A percentile compares a stretch with the other conserved stretches of the same genome.
Evolutionary conservation across 2,797 vertebrate genomes (phyloP).

Genomic region (Hemibagrus guttatus): DNA sequence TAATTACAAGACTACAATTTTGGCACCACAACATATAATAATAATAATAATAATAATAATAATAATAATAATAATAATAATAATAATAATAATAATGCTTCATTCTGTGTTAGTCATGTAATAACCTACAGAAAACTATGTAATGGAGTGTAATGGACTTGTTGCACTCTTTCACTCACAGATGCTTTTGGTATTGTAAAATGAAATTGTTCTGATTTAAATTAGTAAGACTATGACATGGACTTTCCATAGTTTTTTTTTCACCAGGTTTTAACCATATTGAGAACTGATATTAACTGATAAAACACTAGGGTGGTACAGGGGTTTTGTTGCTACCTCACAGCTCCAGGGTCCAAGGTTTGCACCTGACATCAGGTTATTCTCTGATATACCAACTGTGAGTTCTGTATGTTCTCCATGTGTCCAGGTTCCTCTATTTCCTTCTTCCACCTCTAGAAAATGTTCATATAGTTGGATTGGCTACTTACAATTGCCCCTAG

Average conservation of each 20-base stretch:
- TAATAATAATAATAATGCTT: not conserved
- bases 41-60: no score
- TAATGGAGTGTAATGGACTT: not conserved
- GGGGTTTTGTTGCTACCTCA: not conserved
- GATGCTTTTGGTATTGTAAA: not conserved
- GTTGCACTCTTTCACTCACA: not conserved
- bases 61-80: not conserved
- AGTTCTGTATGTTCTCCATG: not conserved
- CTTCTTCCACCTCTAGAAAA: not conserved
- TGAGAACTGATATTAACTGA: not conserved
- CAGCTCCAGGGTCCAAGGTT: not conserved
- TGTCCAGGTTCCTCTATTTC: not conserved
- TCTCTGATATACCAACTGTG: not conserved
- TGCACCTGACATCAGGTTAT: not conserved
- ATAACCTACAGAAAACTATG: not conserved
- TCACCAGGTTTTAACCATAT: not conserved
- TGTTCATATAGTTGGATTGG: not conserved
- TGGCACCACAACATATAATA: not conserved
- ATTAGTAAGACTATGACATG: not conserved
- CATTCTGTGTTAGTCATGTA: not conserved
- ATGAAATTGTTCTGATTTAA: not conserved
- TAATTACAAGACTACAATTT: not conserved
- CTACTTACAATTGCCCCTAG: not conserved
- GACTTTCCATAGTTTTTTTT: not conserved
- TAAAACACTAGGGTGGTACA: not conserved